Conservation (phyloP, 2,797 vertebrate species). For the Somateria mollissima region DNA sequence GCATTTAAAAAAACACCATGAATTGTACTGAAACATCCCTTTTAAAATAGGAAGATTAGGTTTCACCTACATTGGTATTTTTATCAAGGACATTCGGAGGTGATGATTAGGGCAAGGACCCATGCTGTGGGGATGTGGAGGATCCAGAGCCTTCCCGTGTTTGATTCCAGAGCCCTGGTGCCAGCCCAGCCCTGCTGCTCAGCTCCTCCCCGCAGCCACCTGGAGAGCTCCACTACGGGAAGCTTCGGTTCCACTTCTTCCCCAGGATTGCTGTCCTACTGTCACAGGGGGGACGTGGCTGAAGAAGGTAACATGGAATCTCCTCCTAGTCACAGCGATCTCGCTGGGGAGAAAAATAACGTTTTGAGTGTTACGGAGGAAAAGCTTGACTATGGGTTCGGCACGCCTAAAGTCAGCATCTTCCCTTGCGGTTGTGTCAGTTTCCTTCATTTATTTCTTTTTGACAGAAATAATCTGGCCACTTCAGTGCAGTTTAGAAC, state of each 20-base stretch:
- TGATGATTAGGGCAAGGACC: too few relatives aligned
- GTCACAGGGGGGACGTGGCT: too few relatives aligned
- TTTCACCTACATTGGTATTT: background rate
- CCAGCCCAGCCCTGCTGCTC: background rate
- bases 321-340: background rate
- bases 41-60: background rate
- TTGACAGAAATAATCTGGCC: background rate
- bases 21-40: background rate
- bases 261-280: background rate
- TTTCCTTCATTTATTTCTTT: background rate
- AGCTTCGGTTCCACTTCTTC: background rate
- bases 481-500: background rate
- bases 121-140: background rate
- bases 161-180: background rate
- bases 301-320: background rate
- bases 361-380: background rate
- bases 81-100: background rate
- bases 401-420: background rate
- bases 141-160: accelerated
- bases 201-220: background rate
- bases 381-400: background rate
- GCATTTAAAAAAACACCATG: background rate
- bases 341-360: background rate
- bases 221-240: background rate
- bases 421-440: background rate